A percentile compares a stretch with the other conserved stretches of the same genome.
Conservation (phyloP, 2,797 vertebrate genomes). For the Darevskia nairensis region DNA sequence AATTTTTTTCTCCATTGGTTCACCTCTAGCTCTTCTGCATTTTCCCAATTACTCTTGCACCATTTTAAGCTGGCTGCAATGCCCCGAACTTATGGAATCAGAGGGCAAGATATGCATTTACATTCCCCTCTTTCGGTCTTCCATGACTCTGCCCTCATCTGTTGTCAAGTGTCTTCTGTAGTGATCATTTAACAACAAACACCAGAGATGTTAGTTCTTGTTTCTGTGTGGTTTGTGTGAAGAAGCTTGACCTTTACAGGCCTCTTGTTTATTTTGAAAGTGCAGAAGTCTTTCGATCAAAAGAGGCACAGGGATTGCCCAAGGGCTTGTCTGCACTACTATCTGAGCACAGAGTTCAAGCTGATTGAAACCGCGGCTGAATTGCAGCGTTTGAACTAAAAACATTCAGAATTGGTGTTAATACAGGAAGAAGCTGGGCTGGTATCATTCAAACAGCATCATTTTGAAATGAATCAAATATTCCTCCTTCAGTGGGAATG, state of each 20-base stretch:
- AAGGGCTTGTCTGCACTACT: background rate
- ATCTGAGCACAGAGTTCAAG: background rate
- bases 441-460: background rate
- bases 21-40: no score
- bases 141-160: background rate
- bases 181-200: background rate
- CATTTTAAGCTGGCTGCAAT: background rate
- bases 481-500: background rate
- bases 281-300: background rate
- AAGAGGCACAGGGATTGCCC: background rate
- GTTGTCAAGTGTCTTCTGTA: background rate
- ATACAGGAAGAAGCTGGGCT: background rate
- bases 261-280: constrained; percentile 22
- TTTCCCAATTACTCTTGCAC: background rate
- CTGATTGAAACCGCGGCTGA: background rate
- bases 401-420: background rate
- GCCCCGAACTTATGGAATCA: no score
- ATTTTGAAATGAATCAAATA: background rate
- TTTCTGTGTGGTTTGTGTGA: background rate
- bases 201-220: constrained; percentile 4
- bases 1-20: no score
- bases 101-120: background rate
- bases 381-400: background rate
- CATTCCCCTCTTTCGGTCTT: background rate
- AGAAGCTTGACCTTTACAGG: constrained; percentile 7